Evolutionary conservation across 1,140 invertebrate genomes (phyloP).

Genomic region (Pollicipes pollicipes): DNA sequence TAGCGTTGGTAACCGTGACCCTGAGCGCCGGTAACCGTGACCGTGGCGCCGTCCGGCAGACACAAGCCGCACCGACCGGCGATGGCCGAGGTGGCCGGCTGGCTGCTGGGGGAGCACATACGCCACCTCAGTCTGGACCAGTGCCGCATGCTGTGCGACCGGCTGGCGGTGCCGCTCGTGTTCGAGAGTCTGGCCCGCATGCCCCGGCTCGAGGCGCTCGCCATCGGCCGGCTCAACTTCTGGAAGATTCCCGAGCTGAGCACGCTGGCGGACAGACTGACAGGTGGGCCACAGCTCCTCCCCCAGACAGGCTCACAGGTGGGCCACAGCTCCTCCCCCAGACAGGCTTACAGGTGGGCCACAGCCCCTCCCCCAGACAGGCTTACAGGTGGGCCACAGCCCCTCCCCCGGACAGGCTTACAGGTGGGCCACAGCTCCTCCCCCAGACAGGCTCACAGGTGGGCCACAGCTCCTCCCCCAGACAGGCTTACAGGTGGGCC

Average conservation of each 20-base stretch:
- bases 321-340: no score
- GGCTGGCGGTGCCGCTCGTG: neutral
- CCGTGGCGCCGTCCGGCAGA: neutral
- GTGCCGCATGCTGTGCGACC: neutral
- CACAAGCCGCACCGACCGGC: neutral
- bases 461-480: no score
- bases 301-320: no score
- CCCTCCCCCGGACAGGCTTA: no score
- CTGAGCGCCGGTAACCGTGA: neutral
- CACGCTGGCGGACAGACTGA: neutral
- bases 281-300: neutral
- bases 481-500: no score
- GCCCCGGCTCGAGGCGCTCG: neutral
- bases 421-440: no score
- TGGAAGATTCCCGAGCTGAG: neutral
- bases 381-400: no score
- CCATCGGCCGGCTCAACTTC: neutral
- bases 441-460: no score
- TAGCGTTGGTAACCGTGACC: neutral
- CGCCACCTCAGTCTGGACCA: neutral
- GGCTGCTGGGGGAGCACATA: neutral
- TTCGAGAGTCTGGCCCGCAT: neutral
- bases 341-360: no score
- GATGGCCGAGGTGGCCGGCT: neutral
- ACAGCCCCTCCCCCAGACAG: no score